Base-by-base conservation (phyloP, 2,888 invertebrate genomes). In the Aradus depressus region DNA sequence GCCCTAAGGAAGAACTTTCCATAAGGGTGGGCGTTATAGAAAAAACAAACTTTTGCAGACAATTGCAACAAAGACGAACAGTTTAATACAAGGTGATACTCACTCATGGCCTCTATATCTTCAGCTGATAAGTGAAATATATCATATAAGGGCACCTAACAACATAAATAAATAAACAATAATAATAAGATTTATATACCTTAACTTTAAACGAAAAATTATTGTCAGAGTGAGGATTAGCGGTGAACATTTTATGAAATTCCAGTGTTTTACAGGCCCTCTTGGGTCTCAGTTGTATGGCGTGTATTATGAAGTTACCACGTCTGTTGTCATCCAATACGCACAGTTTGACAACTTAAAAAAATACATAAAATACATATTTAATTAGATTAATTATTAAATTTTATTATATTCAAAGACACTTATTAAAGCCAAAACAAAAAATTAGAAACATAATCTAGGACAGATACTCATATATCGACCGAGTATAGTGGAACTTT, bases 261-360 rank as follows among this genome's bases (percentile, higher is more conserved):
- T 90, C 87, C 55, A 84, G 72, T 45, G 77, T 74, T 64, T 87
- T 84, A 65, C 89, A 90, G 50, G 81, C 81, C 62, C 76, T 73
- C 58, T 84, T 80, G 5, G 91, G 88, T 60, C 84, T 70, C 45
- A 91, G 64, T 70, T 95, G 93, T 70, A 93, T 76, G n/a, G 82
- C 79, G 67, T 96, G 96, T 47, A 95, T 70, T 5, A 88, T 79
- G 72, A 92, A 91, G 61, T 88, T 77, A 28, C 69, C 67, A 55
- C 74, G 73, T 62, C 77, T 77, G 62, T 79, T 79, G 45, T 74
- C 74, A 64, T 81, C 75, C 26, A 76, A 71, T 35, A 72, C 69
- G 58, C 71, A 73, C 62, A 79, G 67, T 58, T 52, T 67, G 61
- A 62, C 54, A 32, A 53, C 56, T 59, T 43, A 69, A 61, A 51